Percentiles rank a stretch among this genome's conserved stretches.
These are phyloP conservation scores for Schizaphis graminum DNA, from an alignment of 2,888 invertebrate genomes.

Conservation along the genomic window DNA sequence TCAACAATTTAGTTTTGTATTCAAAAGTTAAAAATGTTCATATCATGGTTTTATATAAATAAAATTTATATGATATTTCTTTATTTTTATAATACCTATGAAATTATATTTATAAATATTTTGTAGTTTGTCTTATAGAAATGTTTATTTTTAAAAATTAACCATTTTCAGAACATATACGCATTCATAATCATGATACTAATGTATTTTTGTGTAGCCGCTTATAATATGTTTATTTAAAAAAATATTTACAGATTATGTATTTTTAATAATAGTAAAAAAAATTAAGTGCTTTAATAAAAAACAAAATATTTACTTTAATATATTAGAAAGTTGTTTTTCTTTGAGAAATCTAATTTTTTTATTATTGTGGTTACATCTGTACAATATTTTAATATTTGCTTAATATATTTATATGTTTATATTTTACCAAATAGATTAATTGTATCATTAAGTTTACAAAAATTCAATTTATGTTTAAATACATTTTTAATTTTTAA, in stretches of 20 bases:
- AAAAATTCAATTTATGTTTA: not conserved
- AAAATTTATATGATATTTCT: no score
- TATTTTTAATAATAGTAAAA: no score
- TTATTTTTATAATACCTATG: no score
- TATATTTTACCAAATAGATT: not conserved
- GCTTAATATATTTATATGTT: not conserved
- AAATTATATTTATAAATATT: not conserved
- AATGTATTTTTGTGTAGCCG: not conserved
- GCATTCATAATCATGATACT: not conserved
- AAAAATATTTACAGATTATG: no score
- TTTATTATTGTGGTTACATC: not conserved
- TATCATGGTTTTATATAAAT: not conserved
- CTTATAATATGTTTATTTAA: no score
- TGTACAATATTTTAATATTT: not conserved
- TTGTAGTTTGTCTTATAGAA: not conserved
- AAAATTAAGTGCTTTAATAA: not conserved
- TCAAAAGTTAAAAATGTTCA: not conserved
- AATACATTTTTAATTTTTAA: not conserved
- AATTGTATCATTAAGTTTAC: not conserved
- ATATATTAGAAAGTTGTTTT: not conserved
- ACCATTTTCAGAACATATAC: not conserved
- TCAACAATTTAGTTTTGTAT: not conserved
- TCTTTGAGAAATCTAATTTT: not conserved
- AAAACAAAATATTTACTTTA: not conserved
- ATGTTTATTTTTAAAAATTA: not conserved